These are phyloP conservation scores for Odontothrips loti DNA, from an alignment of 2,888 invertebrate genomes.

Conservation along the genomic window DNA sequence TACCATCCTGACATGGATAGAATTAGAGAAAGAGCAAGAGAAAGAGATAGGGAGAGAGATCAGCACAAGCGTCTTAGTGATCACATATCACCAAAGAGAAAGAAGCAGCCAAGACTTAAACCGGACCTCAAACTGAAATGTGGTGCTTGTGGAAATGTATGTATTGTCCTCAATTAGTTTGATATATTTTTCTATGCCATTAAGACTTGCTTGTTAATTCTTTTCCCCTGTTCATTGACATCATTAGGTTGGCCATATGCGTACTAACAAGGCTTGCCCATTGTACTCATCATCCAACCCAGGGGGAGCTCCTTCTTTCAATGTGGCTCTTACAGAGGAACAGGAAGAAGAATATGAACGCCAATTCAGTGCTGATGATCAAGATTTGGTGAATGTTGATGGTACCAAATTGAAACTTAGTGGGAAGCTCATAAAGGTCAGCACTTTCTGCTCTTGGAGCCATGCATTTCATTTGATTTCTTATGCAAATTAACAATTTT, in stretches of 20 bases:
- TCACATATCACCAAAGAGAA: conserved; percentile 46
- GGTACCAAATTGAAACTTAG: conserved; percentile 91
- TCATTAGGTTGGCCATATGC: conserved; percentile 58
- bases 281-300: conserved; percentile 64
- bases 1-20: conserved; percentile 12
- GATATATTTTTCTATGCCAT: neutral
- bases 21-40: neutral
- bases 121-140: conserved; percentile 90
- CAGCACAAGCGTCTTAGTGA: neutral
- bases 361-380: conserved; percentile 71
- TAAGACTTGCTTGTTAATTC: neutral
- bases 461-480: too few relatives aligned
- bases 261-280: conserved; percentile 97
- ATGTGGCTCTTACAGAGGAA: conserved; percentile 72
- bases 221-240: conserved; percentile 30
- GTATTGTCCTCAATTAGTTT: neutral
- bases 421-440: conserved; percentile 76
- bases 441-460: neutral
- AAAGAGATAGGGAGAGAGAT: neutral
- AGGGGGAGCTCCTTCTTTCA: conserved; percentile 54
- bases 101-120: conserved; percentile 76
- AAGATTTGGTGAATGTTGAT: conserved; percentile 86
- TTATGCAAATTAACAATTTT: too few relatives aligned
- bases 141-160: conserved; percentile 89
- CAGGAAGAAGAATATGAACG: conserved; percentile 70